Evolutionary conservation across 1,140 invertebrate species (phyloP).

Genomic region (Whitmania pigra): DNA sequence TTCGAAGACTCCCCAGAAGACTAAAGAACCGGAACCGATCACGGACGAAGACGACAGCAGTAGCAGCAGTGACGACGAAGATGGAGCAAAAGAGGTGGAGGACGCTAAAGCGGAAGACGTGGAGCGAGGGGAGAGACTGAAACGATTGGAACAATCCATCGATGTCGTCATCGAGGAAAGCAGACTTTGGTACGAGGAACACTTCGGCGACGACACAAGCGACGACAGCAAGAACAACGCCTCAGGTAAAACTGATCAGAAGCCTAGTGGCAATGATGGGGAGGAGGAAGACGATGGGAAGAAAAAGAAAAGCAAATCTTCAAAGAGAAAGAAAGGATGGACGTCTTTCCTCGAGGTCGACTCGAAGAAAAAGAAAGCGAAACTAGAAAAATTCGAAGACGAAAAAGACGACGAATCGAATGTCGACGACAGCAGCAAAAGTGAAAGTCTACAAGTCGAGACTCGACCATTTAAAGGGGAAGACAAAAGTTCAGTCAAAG

Average conservation of each 20-base stretch:
- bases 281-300: background rate
- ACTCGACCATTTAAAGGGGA: background rate
- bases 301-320: background rate
- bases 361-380: background rate
- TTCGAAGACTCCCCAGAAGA: too few species aligned
- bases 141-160: background rate
- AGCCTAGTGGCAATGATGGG: background rate
- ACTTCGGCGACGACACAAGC: background rate
- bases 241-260: background rate
- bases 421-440: background rate
- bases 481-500: background rate
- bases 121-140: background rate
- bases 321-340: background rate
- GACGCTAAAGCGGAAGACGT: background rate
- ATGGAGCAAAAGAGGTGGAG: background rate
- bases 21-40: too few species aligned
- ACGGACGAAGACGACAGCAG: background rate
- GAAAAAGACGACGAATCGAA: background rate
- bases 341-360: background rate
- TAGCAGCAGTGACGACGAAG: background rate
- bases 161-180: background rate
- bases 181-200: conserved; percentile 2
- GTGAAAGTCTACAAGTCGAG: background rate
- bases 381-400: background rate
- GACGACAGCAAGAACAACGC: background rate